Base-by-base conservation (phyloP, 2,113 vertebrate genomes). In the Menura novaehollandiae region DNA sequence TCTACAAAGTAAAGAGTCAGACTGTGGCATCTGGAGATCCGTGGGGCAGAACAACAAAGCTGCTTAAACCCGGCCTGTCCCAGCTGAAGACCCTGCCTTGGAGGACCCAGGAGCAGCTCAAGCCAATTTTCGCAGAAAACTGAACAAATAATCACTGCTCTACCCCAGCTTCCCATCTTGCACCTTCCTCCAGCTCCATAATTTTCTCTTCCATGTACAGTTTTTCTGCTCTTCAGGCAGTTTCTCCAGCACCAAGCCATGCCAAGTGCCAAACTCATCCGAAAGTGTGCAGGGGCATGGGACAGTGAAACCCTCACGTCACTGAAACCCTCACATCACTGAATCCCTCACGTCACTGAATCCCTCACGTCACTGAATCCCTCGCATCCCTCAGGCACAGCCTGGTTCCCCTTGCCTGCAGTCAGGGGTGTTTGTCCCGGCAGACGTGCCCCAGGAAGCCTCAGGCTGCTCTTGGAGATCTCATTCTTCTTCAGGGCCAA, bases 171-270 rank as follows among this genome's bases (percentile, higher is more conserved):
- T 78, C 81, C 73, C 47, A 59, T 63, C 69, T 67, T 93, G 84
- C 93, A 94, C 81, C 89, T 85, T 87, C 77, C 76, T 83, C 58
- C 96, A 73, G 67, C 58, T 95, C 88, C 71, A 13, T 68, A 37
- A 72, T 69, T 56, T 94, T 91, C 55, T 73, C n/a, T 80, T 53
- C 66, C 90, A 43, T 37, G 71, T 41, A 18, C 33, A 79, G 37
- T 14, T 72, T 88, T 59, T 41, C 66, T 90, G 85, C 74, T 91
- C 74, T 93, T 87, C 56, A 85, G 69, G 62, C 79, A 74, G 51
- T 22, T 96, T 69, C 86, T 88, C 46, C 63, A 21, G 46, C 46
- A 77, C 30, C 46, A n/a, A 75, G 39, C 69, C 77, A 59, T 59
- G 60, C 79, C 86, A 77, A 59, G 26, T 24, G 49, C 81, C 79